Evolutionary conservation across 2,797 vertebrate species (phyloP).

Genomic region (Phataginus tricuspis): DNA sequence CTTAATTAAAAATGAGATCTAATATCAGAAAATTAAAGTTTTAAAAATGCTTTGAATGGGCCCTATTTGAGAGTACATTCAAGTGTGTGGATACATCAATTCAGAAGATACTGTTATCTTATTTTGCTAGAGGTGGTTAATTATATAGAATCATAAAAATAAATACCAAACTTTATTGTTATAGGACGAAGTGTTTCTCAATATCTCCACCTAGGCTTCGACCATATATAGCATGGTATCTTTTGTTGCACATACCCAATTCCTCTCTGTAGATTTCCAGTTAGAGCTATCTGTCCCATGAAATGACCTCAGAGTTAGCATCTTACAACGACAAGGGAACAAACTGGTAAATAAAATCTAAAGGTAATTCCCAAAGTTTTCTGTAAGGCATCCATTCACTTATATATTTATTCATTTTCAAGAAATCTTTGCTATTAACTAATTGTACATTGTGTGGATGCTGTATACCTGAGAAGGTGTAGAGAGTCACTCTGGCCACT

Average conservation of each 20-base stretch:
- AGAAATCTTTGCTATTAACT: not conserved
- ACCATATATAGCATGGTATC: not conserved
- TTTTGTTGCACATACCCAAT: not conserved
- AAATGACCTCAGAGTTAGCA: not conserved
- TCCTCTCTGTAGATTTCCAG: not conserved
- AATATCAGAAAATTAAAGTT: slow-evolving; percentile 58
- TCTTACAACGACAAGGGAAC: not conserved
- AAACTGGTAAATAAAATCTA: not conserved
- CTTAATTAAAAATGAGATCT: slow-evolving; percentile 66
- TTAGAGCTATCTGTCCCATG: not conserved
- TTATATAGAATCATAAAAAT: slow-evolving; percentile 25
- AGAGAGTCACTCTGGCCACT: not conserved
- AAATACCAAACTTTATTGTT: not conserved
- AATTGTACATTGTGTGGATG: not conserved
- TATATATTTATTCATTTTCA: not conserved
- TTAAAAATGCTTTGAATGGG: slow-evolving; percentile 16
- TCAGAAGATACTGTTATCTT: not conserved
- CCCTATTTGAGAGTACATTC: not conserved
- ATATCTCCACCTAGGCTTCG: not conserved
- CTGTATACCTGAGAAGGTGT: not conserved
- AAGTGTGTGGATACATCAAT: not conserved
- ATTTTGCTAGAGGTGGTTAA: slow-evolving; percentile 23
- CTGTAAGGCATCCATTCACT: not conserved
- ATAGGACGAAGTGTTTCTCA: not conserved
- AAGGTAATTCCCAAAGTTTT: not conserved